Percentiles rank a stretch among this genome's conserved stretches.
Evolutionary conservation across 2,113 vertebrate species (phyloP).

Genomic region (Chroicocephalus ridibundus): DNA sequence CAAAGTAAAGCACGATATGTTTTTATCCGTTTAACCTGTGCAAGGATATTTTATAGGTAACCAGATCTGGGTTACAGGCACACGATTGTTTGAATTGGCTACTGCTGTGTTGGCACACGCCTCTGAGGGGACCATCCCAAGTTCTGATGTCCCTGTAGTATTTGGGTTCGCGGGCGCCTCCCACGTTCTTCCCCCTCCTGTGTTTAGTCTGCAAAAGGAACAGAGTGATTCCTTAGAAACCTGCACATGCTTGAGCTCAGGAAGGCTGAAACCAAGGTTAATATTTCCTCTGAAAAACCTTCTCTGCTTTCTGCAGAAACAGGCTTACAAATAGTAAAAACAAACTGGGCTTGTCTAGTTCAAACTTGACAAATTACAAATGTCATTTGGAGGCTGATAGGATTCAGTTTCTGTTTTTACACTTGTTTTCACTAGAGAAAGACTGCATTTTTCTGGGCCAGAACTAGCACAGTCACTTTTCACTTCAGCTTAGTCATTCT

Average conservation of each 20-base stretch:
- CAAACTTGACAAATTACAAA: not conserved
- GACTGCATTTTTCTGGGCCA: not conserved
- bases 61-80: not conserved
- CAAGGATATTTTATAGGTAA: not conserved
- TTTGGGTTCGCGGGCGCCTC: not conserved
- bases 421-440: not conserved
- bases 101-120: accelerated
- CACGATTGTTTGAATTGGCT: not conserved
- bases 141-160: not conserved
- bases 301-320: not conserved
- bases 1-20: not conserved
- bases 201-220: not conserved
- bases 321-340: not conserved
- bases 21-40: not conserved
- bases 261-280: not conserved
- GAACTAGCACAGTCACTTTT: not conserved
- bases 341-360: not conserved
- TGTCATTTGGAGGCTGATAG: not conserved
- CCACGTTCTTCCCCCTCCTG: not conserved
- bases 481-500: not conserved
- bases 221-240: not conserved
- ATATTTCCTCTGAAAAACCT: not conserved
- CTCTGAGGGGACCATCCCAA: not conserved
- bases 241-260: not conserved
- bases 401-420: not conserved